phyloP scores from a whole-genome alignment of 2,113 vertebrate species.

The Tiliqua scincoides region DNA sequence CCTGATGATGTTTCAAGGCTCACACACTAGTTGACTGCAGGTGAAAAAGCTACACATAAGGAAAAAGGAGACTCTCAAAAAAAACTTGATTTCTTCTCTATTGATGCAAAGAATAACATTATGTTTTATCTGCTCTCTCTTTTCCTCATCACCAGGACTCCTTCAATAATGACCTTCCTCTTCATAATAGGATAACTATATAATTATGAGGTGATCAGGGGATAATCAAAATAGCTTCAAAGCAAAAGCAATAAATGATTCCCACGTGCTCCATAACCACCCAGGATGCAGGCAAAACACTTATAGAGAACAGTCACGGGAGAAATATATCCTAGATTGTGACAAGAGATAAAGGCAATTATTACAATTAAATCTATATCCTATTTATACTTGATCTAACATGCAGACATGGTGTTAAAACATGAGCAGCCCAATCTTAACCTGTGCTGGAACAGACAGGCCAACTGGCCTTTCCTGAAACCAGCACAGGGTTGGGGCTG shows the following conservation, averaged over 20 bases:
- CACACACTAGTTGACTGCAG: constrained; percentile 19
- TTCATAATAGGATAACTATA: constrained; percentile 44
- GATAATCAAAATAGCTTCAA: constrained; percentile 57
- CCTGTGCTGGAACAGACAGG: too few relatives aligned
- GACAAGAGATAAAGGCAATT: constrained; percentile 57
- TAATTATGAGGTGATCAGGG: constrained; percentile 71
- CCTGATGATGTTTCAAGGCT: not conserved
- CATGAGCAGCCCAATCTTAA: too few relatives aligned
- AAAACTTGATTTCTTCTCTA: not conserved
- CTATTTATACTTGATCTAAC: not conserved
- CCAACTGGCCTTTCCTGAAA: too few relatives aligned
- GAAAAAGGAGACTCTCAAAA: not conserved
- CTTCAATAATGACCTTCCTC: constrained; percentile 35
- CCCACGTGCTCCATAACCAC: constrained; percentile 51
- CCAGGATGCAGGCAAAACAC: constrained; percentile 20
- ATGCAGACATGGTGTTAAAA: not conserved
- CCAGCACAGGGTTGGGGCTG: too few relatives aligned
- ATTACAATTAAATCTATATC: constrained; percentile 40
- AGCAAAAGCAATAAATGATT: constrained; percentile 48
- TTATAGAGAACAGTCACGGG: constrained; percentile 24
- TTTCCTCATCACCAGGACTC: not conserved
- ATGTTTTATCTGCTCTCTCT: not conserved
- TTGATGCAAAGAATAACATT: not conserved
- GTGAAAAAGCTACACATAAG: not conserved
- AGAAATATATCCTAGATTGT: constrained; percentile 23